Conservation (phyloP, 2,888 invertebrate genomes). For the Busseola fusca region DNA sequence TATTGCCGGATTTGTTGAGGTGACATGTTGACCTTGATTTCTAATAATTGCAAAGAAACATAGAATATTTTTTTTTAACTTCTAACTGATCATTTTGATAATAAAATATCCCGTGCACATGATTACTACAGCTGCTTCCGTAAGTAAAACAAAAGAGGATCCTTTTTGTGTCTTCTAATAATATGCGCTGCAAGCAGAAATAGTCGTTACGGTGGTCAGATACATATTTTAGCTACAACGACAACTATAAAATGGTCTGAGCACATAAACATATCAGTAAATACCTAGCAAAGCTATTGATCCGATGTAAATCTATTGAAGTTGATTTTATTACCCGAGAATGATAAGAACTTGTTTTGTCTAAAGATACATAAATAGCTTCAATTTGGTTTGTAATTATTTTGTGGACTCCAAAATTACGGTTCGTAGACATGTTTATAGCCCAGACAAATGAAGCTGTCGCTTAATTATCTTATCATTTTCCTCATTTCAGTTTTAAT, state of each 20-base stretch:
- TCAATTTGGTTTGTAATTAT: background rate
- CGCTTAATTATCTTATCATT: constrained; percentile 11
- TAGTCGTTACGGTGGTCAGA: no score
- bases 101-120: no score
- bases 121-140: no score
- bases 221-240: no score
- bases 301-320: constrained; percentile 20
- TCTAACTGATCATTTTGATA: no score
- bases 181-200: no score
- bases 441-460: background rate
- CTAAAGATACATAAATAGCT: background rate
- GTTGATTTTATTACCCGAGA: constrained; percentile 11
- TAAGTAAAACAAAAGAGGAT: no score
- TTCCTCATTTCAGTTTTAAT: constrained; percentile 68
- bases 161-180: no score
- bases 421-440: background rate
- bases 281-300: constrained; percentile 3
- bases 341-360: constrained; percentile 24
- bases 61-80: no score
- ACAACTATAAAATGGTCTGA: background rate
- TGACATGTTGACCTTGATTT: background rate
- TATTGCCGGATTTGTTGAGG: background rate
- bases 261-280: background rate
- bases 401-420: background rate
- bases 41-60: background rate